phyloP scores from a whole-genome alignment of 1,140 invertebrate species.

The Brachionus calyciflorus region DNA sequence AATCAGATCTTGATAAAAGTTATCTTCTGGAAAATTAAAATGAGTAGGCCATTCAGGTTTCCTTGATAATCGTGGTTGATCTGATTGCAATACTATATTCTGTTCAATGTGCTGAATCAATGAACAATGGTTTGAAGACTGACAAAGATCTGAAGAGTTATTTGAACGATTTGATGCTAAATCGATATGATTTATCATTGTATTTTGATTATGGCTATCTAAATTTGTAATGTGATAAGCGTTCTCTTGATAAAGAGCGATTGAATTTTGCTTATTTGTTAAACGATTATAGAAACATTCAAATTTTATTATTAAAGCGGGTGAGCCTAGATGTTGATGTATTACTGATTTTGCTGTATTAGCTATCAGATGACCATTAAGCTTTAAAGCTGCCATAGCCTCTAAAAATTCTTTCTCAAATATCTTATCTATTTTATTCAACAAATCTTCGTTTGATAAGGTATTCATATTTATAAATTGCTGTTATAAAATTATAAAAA shows the following conservation, averaged over 20 bases:
- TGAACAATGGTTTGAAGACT: not conserved
- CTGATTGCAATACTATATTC: not conserved
- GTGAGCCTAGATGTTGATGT: not conserved
- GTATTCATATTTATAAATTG: not conserved
- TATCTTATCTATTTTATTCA: not conserved
- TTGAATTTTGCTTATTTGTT: not conserved
- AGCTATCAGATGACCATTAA: not conserved
- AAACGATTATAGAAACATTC: not conserved
- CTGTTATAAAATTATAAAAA: no score
- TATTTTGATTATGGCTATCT: not conserved
- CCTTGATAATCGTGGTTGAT: not conserved
- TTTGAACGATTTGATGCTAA: not conserved
- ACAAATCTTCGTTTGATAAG: not conserved
- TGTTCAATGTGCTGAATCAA: not conserved
- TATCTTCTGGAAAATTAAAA: not conserved
- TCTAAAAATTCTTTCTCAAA: not conserved
- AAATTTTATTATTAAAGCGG: not conserved
- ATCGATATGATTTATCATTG: not conserved
- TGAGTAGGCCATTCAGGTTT: not conserved
- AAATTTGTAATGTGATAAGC: not conserved
- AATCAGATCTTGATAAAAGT: not conserved
- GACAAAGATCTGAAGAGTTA: not conserved
- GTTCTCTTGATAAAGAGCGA: not conserved
- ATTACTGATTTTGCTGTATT: not conserved
- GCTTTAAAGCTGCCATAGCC: not conserved